Percentiles rank a stretch among this genome's conserved stretches.
These are phyloP conservation scores for Parnassius glacialis DNA, from an alignment of 2,888 invertebrate genomes.

Conservation along the genomic window DNA sequence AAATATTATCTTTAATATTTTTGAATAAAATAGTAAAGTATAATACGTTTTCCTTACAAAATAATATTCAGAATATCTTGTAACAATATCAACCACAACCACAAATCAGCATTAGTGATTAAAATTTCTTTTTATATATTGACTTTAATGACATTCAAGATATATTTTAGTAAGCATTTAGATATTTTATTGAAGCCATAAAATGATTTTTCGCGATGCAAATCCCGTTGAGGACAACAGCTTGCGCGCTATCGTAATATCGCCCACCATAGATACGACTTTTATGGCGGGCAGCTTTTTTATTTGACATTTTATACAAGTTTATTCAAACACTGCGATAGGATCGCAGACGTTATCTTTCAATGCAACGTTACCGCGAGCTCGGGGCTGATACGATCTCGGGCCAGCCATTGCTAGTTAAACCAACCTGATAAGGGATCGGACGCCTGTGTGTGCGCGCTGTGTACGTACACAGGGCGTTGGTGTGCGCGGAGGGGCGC, in stretches of 20 bases:
- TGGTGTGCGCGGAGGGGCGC: constrained; percentile 63
- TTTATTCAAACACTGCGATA: constrained; percentile 79
- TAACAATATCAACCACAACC: no score
- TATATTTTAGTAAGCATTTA: no score
- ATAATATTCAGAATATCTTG: no score
- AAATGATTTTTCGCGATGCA: constrained; percentile 20
- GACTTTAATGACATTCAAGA: no score
- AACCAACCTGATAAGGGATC: constrained; percentile 77
- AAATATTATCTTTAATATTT: no score
- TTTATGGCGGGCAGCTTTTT: constrained; percentile 74
- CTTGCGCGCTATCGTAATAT: constrained; percentile 55
- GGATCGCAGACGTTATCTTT: constrained; percentile 78
- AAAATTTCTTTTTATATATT: no score
- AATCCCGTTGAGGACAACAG: constrained; percentile 37
- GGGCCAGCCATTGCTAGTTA: constrained; percentile 80
- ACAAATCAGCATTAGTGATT: no score
- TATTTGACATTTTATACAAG: constrained; percentile 81
- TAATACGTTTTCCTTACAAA: no score
- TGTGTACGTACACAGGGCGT: constrained; percentile 37
- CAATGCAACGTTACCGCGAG: constrained; percentile 81
- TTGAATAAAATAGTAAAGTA: no score
- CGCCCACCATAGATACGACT: constrained; percentile 58
- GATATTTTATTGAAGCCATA: neutral
- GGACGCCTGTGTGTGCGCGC: constrained; percentile 55
- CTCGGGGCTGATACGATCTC: constrained; percentile 72